Evolutionary conservation across 2,113 vertebrate species (phyloP).

Genomic region (Cyprinus carpio): DNA sequence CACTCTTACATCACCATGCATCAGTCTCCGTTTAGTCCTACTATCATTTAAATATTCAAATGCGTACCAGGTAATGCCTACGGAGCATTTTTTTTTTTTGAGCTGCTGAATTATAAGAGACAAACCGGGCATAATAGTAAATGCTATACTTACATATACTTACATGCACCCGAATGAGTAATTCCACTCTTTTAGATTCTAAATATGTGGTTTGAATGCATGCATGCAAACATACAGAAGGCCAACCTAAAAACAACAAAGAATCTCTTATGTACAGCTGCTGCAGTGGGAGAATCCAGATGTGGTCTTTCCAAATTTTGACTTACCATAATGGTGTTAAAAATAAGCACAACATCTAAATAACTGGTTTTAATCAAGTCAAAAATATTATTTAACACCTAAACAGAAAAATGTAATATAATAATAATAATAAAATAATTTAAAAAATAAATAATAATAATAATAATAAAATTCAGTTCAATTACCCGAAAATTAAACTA

Average conservation of each 20-base stretch:
- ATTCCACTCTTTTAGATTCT: background rate
- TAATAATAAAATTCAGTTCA: too few relatives aligned
- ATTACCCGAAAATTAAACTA: too few relatives aligned
- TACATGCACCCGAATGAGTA: background rate
- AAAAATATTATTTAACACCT: too few relatives aligned
- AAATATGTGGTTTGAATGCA: background rate
- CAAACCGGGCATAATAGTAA: background rate
- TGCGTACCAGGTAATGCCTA: background rate
- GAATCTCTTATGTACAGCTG: background rate
- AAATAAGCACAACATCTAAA: too few relatives aligned
- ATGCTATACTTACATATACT: background rate
- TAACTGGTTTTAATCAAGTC: too few relatives aligned
- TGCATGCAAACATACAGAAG: background rate
- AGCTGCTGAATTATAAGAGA: background rate
- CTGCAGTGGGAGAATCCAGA: background rate
- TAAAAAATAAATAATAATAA: too few relatives aligned
- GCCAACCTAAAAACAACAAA: background rate
- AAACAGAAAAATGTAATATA: too few relatives aligned
- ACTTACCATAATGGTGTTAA: background rate
- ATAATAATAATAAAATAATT: too few relatives aligned
- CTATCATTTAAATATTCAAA: conserved; percentile 37
- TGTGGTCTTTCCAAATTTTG: background rate
- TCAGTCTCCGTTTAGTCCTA: conserved; percentile 7
- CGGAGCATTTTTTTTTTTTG: background rate
- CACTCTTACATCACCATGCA: conserved; percentile 31